Evolutionary conservation across 2,797 vertebrate genomes (phyloP).

Genomic region (Pseudomugil gertrudae): DNA sequence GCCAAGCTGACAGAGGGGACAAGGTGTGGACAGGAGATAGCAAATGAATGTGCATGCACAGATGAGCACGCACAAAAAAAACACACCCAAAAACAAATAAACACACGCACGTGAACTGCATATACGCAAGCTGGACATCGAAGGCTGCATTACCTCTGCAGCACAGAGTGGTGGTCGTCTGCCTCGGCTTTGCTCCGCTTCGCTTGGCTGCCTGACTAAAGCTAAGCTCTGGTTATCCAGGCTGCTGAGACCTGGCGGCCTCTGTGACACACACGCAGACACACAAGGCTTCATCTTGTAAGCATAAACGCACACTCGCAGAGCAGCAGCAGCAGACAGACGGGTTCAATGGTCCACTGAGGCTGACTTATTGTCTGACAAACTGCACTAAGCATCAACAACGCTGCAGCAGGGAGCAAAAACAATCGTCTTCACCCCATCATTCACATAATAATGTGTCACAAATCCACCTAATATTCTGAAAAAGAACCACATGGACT

Average conservation of each 20-base stretch:
- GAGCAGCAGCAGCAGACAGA: slow-evolving; percentile 26
- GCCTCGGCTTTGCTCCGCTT: slow-evolving; percentile 68
- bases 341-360: slow-evolving; percentile 38
- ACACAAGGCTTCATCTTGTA: slow-evolving; percentile 34
- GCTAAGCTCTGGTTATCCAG: slow-evolving; percentile 76
- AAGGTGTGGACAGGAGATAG: slow-evolving; percentile 83
- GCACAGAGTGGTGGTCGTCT: slow-evolving; percentile 52
- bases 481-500: background rate
- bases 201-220: slow-evolving; percentile 73
- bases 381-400: slow-evolving; percentile 27
- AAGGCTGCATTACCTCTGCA: slow-evolving; percentile 61
- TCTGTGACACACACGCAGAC: slow-evolving; percentile 38
- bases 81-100: too few species aligned
- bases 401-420: slow-evolving; percentile 23
- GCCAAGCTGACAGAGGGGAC: slow-evolving; percentile 76
- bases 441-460: slow-evolving; percentile 13
- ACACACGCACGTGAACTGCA: slow-evolving; percentile 31
- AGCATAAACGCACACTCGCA: slow-evolving; percentile 11
- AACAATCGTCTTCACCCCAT: slow-evolving; percentile 7
- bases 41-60: slow-evolving; percentile 53
- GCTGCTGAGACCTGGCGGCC: slow-evolving; percentile 65
- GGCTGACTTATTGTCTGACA: slow-evolving; percentile 38
- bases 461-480: background rate
- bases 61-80: slow-evolving; percentile 55
- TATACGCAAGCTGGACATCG: slow-evolving; percentile 59